Conservation (phyloP, 2,113 vertebrate species). For the Dromiciops gliroides region DNA sequence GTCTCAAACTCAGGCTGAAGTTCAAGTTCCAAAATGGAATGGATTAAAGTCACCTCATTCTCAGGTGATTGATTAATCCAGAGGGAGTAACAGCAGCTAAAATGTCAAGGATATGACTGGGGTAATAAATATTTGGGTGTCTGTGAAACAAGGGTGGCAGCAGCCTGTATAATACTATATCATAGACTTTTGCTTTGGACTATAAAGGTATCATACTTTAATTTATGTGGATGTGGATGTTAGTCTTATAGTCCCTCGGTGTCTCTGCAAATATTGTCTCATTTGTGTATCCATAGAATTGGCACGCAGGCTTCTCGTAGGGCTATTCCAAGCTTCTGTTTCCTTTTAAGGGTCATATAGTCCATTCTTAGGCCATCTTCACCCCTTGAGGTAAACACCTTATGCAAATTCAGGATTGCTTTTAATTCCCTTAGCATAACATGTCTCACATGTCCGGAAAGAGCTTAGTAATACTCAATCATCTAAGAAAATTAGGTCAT, state of each 20-base stretch:
- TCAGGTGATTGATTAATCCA: not conserved
- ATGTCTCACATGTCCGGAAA: not conserved
- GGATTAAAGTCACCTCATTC: not conserved
- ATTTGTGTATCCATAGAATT: not conserved
- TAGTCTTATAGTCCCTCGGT: not conserved
- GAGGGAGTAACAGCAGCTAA: not conserved
- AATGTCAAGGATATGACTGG: not conserved
- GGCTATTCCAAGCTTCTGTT: not conserved
- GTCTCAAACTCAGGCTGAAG: not conserved
- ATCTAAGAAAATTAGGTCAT: not conserved
- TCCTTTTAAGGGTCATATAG: not conserved
- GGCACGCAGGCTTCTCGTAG: not conserved
- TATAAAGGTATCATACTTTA: not conserved
- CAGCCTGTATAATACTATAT: not conserved
- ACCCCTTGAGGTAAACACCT: not conserved
- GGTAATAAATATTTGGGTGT: not conserved
- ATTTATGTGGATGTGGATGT: not conserved
- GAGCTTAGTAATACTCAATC: not conserved
- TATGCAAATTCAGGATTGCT: not conserved
- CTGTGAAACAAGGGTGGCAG: not conserved
- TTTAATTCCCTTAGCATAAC: not conserved
- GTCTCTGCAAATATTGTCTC: not conserved
- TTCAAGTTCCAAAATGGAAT: not conserved
- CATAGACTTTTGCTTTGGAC: not conserved
- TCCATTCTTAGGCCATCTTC: not conserved